Conservation (phyloP, 2,888 invertebrate genomes). For the Carcina quercana region DNA sequence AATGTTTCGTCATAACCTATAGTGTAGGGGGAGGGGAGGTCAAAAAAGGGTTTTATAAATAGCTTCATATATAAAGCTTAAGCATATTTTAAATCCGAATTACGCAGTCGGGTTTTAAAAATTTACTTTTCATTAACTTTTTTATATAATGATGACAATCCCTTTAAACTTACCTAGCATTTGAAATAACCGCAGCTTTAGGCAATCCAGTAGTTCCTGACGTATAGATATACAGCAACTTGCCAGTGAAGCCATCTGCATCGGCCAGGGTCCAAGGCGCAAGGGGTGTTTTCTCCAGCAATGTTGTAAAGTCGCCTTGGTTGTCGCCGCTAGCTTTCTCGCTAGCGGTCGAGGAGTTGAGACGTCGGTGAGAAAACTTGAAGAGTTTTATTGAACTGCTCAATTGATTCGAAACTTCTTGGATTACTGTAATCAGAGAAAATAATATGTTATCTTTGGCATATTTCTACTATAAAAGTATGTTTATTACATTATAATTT, state of each 20-base stretch:
- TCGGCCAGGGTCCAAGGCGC: conserved; percentile 72
- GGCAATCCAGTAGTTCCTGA: conserved; percentile 99
- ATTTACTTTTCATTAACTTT: too few relatives aligned
- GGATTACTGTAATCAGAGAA: conserved; percentile 74
- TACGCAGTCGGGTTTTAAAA: too few relatives aligned
- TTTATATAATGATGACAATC: too few relatives aligned
- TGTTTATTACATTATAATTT: too few relatives aligned
- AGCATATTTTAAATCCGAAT: too few relatives aligned
- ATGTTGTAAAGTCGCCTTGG: conserved; percentile 73
- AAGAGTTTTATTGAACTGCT: conserved; percentile 80
- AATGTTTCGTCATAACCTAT: too few relatives aligned
- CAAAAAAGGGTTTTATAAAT: too few relatives aligned
- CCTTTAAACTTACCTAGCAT: conserved; percentile 90
- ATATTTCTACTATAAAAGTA: too few relatives aligned
- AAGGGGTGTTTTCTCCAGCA: conserved; percentile 73
- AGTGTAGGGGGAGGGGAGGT: too few relatives aligned
- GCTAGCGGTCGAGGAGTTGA: conserved; percentile 30
- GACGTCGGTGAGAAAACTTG: conserved; percentile 59
- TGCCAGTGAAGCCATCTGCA: conserved; percentile 82
- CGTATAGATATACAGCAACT: conserved; percentile 96
- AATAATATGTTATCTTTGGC: neutral
- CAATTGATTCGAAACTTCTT: conserved; percentile 79
- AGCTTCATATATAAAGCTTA: too few relatives aligned
- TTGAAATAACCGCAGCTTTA: conserved; percentile 97
- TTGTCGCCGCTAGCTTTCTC: conserved; percentile 40